Evolutionary conservation across 1,140 invertebrate species (phyloP), one percentile per base, ranked within the genome.

Genomic region (Drosophila mayri): DNA sequence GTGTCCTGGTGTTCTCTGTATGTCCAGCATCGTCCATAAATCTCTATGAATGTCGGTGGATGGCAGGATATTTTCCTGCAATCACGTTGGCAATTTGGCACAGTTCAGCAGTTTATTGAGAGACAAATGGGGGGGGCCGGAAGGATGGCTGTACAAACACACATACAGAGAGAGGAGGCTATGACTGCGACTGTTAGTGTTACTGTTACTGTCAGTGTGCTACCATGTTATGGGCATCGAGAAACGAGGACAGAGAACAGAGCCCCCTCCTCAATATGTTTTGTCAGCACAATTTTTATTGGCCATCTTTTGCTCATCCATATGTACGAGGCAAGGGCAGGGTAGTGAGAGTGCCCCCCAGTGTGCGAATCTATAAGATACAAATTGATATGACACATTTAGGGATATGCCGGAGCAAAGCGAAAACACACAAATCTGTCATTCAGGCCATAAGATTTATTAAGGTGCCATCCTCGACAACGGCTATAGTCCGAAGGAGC

Each of bases 301-400:
- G 74, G 63, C 72, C 74, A 77, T 77, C 74, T 77, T 77, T 77
- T 67, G 73, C 73, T 78, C 64, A 78, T 77, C 58, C 65, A 78
- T 70, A 60, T 67, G 58, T 70, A 60, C 63, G 22, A 38, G 50
- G 20, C n/a, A 37, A 37, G 32, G 50, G 12, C 20, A 16, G 44
- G 22, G 44, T 8, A 47, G 12, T 11, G 52, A 38, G 35, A 55
- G 52, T 40, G 14, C 20, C 52, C 32, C 35, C 35, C 52, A 22
- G 55, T 55, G 57, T 28, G 57, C 38, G 62, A 40, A 80, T 76
- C 78, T 50, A 71, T 81, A 49, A 64, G 78, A 81, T 81, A 81
- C 79, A 81, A 85, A 86, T 85, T 81, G 81, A 85, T 81, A 85
- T 85, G 81, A 85, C 81, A 85, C 82, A 85, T 86, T 77, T 81